Conservation (phyloP, 2,113 vertebrate genomes). For the Pteropus alecto region DNA sequence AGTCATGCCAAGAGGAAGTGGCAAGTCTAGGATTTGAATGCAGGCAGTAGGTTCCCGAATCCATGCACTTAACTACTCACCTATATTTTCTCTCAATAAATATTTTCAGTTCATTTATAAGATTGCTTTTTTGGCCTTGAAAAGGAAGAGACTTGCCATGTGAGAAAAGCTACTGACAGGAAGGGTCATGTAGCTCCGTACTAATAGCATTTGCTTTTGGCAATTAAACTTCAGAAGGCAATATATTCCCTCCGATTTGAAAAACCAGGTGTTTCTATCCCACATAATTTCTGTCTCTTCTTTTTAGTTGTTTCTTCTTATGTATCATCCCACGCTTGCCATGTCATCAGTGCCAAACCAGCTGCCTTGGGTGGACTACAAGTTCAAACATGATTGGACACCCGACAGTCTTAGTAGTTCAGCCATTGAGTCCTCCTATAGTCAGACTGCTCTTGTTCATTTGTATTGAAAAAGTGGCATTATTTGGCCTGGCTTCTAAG, state of each 20-base stretch:
- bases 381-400: conserved; percentile 53
- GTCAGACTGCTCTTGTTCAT: not conserved
- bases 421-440: not conserved
- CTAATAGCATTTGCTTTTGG: conserved; percentile 38
- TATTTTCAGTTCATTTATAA: conserved; percentile 23
- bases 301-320: conserved; percentile 55
- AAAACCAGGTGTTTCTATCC: conserved; percentile 57
- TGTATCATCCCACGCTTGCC: conserved; percentile 48
- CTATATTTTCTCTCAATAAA: not conserved
- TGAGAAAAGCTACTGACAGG: conserved; percentile 23
- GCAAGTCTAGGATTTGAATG: not conserved
- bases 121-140: not conserved
- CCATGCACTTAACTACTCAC: not conserved
- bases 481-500: not conserved
- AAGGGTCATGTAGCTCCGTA: conserved; percentile 12
- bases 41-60: not conserved
- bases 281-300: conserved; percentile 57
- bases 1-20: not conserved
- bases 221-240: conserved; percentile 46
- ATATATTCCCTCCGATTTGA: conserved; percentile 38
- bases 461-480: not conserved
- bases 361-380: conserved; percentile 26
- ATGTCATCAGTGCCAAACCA: conserved; percentile 33
- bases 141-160: not conserved
- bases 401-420: not conserved